Percentiles rank a stretch among this genome's conserved stretches.
Evolutionary conservation across 2,888 invertebrate species (phyloP).

Genomic region (Sminthurinus aureus): DNA sequence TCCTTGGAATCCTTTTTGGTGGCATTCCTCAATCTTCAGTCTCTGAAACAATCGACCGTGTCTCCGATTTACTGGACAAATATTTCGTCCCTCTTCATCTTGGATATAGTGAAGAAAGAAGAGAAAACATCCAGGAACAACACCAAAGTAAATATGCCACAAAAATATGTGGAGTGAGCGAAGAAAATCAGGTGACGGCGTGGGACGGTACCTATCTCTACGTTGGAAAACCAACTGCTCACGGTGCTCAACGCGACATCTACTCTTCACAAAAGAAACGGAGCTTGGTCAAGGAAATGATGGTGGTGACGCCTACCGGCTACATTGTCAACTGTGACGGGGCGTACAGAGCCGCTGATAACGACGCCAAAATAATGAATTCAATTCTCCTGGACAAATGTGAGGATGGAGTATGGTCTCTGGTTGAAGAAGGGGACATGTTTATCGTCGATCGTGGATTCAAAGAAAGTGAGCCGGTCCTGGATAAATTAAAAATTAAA

Average conservation of each 20-base stretch:
- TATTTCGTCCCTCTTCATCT: slow-evolving; percentile 37
- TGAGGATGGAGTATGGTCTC: neutral
- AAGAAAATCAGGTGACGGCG: neutral
- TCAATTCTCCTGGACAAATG: neutral
- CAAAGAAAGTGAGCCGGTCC: neutral
- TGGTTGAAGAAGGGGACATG: neutral
- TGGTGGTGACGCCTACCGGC: neutral
- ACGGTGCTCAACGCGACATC: neutral
- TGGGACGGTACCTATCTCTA: slow-evolving; percentile 41
- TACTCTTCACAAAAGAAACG: neutral
- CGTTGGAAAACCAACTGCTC: slow-evolving; percentile 3
- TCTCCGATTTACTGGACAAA: slow-evolving; percentile 25
- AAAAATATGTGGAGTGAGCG: neutral
- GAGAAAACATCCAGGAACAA: neutral
- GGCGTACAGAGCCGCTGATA: neutral
- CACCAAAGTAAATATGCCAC: neutral
- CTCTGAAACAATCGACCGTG: slow-evolving; percentile 15
- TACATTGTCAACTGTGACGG: neutral
- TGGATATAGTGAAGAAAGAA: slow-evolving; percentile 15
- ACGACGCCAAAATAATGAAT: neutral
- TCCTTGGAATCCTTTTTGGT: slow-evolving; percentile 40
- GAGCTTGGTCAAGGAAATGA: neutral
- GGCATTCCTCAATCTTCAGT: slow-evolving; percentile 20
- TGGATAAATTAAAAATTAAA: neutral
- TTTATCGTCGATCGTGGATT: neutral